These are phyloP conservation scores for Gnathonemus echidnorhynchus DNA, from an alignment of 2,113 vertebrate genomes.

Conservation along the genomic window DNA sequence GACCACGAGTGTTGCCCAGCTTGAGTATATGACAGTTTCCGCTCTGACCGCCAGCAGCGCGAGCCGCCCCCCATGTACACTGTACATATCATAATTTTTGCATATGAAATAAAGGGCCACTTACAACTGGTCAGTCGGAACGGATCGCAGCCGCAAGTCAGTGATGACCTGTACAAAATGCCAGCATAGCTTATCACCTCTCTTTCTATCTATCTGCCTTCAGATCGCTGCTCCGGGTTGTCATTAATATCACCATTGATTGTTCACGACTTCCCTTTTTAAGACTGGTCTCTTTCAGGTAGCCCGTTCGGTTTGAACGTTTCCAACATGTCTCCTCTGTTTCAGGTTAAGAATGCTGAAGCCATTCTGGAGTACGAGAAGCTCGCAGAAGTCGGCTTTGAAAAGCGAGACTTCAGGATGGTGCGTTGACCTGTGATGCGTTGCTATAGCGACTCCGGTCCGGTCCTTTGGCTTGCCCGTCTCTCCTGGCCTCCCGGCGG, in stretches of 20 bases:
- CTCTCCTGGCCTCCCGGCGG: neutral
- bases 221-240: neutral
- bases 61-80: neutral
- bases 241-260: neutral
- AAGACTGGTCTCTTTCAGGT: neutral
- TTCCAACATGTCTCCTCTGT: slow-evolving; percentile 16
- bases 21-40: neutral
- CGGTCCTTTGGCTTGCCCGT: neutral
- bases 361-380: slow-evolving; percentile 81
- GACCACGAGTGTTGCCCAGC: neutral
- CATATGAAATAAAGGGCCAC: neutral
- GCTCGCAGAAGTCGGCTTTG: slow-evolving; percentile 83
- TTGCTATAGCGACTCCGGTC: neutral
- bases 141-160: neutral
- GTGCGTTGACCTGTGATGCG: slow-evolving; percentile 41
- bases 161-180: neutral
- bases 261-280: neutral
- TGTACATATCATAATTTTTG: neutral
- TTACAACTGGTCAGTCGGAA: neutral
- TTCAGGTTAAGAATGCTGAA: slow-evolving; percentile 76
- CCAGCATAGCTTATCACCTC: neutral
- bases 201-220: neutral
- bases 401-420: slow-evolving; percentile 92
- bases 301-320: neutral
- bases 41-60: too few relatives aligned